Evolutionary conservation across 2,113 vertebrate species (phyloP).

Genomic region (Gavia stellata): DNA sequence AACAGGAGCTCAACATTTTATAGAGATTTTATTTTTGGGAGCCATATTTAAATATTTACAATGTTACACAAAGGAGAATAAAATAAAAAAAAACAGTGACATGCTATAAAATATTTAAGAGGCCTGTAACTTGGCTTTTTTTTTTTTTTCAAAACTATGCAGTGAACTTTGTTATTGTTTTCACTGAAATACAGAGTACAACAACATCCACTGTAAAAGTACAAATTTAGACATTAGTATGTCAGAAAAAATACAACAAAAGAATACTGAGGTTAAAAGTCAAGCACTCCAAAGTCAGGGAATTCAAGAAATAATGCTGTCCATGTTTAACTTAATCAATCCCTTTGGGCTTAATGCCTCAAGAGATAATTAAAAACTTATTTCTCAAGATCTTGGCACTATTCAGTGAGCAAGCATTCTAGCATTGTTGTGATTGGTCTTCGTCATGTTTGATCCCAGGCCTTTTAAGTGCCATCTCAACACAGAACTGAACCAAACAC

Average conservation of each 20-base stretch:
- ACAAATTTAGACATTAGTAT: neutral
- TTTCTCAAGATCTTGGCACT: neutral
- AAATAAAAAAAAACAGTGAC: neutral
- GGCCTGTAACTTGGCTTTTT: neutral
- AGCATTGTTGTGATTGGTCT: neutral
- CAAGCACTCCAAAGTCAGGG: neutral
- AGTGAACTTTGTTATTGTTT: neutral
- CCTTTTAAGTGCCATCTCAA: neutral
- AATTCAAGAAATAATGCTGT: neutral
- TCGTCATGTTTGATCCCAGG: neutral
- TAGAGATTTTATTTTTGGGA: constrained; percentile 49
- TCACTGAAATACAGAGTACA: neutral
- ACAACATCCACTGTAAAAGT: neutral
- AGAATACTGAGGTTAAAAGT: neutral
- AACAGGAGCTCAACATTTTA: constrained; percentile 8
- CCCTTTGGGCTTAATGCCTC: neutral
- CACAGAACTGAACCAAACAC: neutral
- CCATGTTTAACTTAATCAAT: neutral
- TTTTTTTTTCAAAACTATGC: neutral
- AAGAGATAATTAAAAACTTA: neutral
- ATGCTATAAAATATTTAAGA: constrained; percentile 34
- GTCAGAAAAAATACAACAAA: neutral
- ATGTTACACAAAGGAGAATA: neutral
- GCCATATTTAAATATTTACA: constrained; percentile 56
- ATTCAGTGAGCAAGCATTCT: rapidly evolving